These are phyloP conservation scores for Drosophila tanythrix DNA, from an alignment of 2,888 invertebrate genomes.

Conservation along the genomic window DNA sequence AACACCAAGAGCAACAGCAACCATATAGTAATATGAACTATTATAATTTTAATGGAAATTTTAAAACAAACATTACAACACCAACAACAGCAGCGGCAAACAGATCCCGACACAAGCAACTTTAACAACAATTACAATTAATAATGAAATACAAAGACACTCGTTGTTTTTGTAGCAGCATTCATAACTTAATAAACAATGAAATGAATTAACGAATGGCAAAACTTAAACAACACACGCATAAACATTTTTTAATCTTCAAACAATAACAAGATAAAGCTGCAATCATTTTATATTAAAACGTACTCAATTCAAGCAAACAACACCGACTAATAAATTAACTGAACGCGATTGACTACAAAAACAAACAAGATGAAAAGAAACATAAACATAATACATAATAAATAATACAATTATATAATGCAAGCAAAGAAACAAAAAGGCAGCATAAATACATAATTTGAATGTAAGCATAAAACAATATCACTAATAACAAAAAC, in stretches of 20 bases:
- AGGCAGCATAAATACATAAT: conserved; percentile 47
- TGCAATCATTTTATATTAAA: conserved; percentile 54
- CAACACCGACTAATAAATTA: conserved; percentile 36
- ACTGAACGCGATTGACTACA: conserved; percentile 49
- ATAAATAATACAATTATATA: conserved; percentile 12
- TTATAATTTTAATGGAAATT: conserved; percentile 82
- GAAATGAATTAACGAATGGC: conserved; percentile 20
- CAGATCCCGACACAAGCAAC: conserved; percentile 58
- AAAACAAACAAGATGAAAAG: conserved; percentile 21
- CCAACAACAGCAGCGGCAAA: conserved; percentile 43
- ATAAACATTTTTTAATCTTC: conserved; percentile 56
- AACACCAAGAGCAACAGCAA: conserved; percentile 47
- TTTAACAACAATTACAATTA: conserved; percentile 20
- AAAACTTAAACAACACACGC: conserved; percentile 13
- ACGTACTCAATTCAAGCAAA: conserved; percentile 41
- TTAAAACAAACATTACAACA: conserved; percentile 65
- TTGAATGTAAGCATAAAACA: conserved; percentile 52
- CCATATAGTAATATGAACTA: conserved; percentile 68
- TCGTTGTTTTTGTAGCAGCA: conserved; percentile 39
- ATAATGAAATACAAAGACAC: conserved; percentile 16
- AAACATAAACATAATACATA: conserved; percentile 12
- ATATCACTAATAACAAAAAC: conserved; percentile 16
- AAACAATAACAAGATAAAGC: conserved; percentile 34
- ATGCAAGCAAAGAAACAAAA: conserved; percentile 9
- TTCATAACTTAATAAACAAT: conserved; percentile 29